Percentiles rank a stretch among this genome's conserved stretches.
Conservation (phyloP, 2,113 vertebrate genomes). For the Zosterops lateralis region DNA sequence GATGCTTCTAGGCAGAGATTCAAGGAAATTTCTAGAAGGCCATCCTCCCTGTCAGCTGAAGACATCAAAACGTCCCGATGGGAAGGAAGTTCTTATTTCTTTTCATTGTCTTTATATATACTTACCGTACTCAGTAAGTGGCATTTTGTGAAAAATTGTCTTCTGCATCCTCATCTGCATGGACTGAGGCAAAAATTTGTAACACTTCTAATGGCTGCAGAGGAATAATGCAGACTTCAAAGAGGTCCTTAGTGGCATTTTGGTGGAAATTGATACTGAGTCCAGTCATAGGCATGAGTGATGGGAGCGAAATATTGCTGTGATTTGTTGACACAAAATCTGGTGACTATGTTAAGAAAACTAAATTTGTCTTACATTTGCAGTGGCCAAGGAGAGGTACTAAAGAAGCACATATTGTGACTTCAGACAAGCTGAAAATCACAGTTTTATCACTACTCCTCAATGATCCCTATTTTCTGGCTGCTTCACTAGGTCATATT, state of each 20-base stretch:
- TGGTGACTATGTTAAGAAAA: not conserved
- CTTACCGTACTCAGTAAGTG: not conserved
- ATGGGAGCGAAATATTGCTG: not conserved
- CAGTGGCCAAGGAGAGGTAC: not conserved
- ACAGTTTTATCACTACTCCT: not conserved
- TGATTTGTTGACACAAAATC: not conserved
- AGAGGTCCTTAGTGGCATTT: not conserved
- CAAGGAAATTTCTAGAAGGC: conserved; percentile 37
- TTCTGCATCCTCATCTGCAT: not conserved
- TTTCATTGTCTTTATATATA: conserved; percentile 14
- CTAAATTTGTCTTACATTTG: not conserved
- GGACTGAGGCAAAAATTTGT: not conserved
- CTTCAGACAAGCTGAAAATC: not conserved
- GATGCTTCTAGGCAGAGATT: conserved; percentile 39
- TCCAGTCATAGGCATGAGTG: not conserved
- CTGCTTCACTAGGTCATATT: not conserved
- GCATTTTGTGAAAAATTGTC: not conserved
- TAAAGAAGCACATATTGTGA: not conserved
- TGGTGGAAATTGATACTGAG: not conserved
- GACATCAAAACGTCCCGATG: not conserved
- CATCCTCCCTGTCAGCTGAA: not conserved
- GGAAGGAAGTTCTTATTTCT: not conserved
- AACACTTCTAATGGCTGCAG: not conserved
- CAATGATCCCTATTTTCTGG: not conserved
- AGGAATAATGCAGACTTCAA: not conserved